Conservation (phyloP, 2,797 vertebrate genomes). For the Lates japonicus region DNA sequence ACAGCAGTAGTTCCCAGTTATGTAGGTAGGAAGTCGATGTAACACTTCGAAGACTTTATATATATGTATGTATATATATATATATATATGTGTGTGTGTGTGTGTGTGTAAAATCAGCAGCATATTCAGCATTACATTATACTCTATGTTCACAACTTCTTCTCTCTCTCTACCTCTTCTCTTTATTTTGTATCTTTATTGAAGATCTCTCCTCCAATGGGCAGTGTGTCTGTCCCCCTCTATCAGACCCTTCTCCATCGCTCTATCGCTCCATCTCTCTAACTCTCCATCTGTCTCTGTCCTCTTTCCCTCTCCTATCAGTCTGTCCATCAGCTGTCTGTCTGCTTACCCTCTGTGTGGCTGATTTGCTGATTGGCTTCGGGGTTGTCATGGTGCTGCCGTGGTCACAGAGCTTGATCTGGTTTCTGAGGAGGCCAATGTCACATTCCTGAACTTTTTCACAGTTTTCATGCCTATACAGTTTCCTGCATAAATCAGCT, state of each 20-base stretch:
- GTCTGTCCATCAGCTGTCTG: conserved; percentile 70
- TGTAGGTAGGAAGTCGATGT: not conserved
- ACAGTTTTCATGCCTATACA: not conserved
- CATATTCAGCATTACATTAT: not conserved
- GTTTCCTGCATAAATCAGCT: not conserved
- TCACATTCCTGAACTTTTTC: conserved; percentile 27
- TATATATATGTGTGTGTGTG: too few relatives aligned
- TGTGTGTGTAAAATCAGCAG: too few relatives aligned
- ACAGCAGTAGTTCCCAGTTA: not conserved
- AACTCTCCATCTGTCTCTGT: conserved; percentile 25
- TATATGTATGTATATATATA: too few relatives aligned
- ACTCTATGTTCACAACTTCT: too few relatives aligned
- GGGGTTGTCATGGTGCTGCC: conserved; percentile 36
- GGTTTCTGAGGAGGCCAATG: conserved; percentile 15
- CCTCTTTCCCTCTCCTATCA: conserved; percentile 56
- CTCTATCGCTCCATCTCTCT: conserved; percentile 44
- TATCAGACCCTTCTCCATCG: conserved; percentile 11
- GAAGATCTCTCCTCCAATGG: conserved; percentile 24
- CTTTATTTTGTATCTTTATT: conserved; percentile 2
- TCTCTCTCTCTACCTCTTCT: not conserved
- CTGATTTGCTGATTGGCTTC: conserved; percentile 64
- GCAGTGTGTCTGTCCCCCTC: conserved; percentile 17
- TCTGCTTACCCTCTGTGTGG: conserved; percentile 60
- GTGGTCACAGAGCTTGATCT: conserved; percentile 16
- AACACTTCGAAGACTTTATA: not conserved